Percentiles rank a stretch among this genome's conserved stretches.
phyloP scores from a whole-genome alignment of 2,888 invertebrate genomes.

The Copidosoma aretas region DNA sequence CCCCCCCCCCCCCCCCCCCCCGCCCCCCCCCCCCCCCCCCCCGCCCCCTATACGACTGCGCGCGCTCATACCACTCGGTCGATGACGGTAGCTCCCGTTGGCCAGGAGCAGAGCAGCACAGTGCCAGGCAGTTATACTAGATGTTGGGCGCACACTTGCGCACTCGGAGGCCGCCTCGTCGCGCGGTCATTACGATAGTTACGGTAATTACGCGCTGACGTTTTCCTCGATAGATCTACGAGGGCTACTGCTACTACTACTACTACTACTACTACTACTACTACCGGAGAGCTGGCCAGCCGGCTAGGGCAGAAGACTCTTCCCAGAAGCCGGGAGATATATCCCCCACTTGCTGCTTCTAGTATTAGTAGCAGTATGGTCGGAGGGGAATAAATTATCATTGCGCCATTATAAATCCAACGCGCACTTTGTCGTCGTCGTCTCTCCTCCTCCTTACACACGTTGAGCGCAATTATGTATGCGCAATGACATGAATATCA shows the following conservation, averaged over 20 bases:
- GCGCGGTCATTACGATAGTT: constrained; percentile 48
- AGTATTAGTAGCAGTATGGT: constrained; percentile 37
- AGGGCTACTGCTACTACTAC: no score
- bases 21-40: no score
- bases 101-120: no score
- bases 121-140: no score
- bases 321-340: constrained; percentile 53
- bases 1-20: no score
- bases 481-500: no score
- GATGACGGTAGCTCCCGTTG: no score
- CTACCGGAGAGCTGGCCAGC: constrained; percentile 25
- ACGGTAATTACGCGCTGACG: constrained; percentile 57
- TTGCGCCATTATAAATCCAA: constrained; percentile 53
- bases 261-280: no score
- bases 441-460: no score
- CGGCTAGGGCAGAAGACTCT: constrained; percentile 53
- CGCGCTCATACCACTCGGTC: no score
- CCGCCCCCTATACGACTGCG: no score
- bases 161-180: background rate
- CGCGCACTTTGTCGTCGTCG: constrained; percentile 38
- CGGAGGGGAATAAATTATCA: constrained; percentile 52
- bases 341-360: background rate
- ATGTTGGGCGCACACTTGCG: background rate
- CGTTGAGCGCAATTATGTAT: no score
- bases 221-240: constrained; percentile 49